A percentile compares a stretch with the other conserved stretches of the same genome.
These are phyloP conservation scores for Pseudopodoces humilis DNA, from an alignment of 2,113 vertebrate species.

Conservation along the genomic window DNA sequence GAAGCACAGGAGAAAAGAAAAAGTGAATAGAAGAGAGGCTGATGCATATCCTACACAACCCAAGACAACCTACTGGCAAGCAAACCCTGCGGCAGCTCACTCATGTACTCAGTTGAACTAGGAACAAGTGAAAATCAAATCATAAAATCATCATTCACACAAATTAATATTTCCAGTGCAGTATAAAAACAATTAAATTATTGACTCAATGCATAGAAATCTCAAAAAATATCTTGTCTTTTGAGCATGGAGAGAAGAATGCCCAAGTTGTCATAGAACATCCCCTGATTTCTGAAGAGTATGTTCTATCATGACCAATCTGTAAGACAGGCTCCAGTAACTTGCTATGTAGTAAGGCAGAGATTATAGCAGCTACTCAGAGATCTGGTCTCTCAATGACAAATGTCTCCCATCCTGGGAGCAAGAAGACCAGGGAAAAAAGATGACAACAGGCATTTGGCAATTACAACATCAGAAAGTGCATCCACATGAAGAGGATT, in stretches of 20 bases:
- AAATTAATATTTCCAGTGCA: background rate
- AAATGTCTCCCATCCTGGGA: background rate
- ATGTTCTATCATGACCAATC: background rate
- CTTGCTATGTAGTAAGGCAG: background rate
- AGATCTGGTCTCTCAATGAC: background rate
- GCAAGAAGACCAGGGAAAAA: background rate
- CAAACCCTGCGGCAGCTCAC: background rate
- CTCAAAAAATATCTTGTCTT: background rate
- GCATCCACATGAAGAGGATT: background rate
- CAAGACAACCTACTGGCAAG: background rate
- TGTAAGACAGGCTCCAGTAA: background rate
- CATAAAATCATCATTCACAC: background rate
- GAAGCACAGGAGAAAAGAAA: background rate
- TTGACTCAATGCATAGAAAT: background rate
- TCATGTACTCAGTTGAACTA: background rate
- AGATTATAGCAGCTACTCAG: background rate
- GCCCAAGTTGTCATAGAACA: accelerated
- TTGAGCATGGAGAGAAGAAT: background rate
- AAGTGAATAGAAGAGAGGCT: background rate
- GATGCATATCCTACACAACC: background rate
- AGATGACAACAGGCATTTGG: background rate
- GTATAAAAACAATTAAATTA: background rate
- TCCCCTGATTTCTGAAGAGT: background rate
- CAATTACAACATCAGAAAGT: background rate
- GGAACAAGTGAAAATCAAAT: background rate